These are phyloP conservation scores for Pavo muticus DNA, from an alignment of 2,113 vertebrate species.

Conservation along the genomic window DNA sequence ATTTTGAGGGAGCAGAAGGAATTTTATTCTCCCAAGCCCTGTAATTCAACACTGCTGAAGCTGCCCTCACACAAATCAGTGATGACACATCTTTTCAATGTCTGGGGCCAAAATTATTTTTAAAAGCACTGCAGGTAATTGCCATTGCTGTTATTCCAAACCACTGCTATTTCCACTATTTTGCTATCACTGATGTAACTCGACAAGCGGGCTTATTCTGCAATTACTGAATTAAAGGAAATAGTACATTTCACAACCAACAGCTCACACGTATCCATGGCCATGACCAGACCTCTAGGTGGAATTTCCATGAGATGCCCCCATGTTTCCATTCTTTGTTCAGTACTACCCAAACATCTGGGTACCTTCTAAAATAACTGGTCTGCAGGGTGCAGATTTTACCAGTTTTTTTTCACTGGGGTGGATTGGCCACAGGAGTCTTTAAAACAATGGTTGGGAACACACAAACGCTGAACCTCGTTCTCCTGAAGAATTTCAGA, in stretches of 20 bases:
- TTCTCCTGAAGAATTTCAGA: constrained; percentile 39
- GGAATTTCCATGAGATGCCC: background rate
- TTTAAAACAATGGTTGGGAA: background rate
- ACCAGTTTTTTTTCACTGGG: background rate
- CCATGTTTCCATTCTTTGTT: background rate
- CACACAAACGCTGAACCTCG: background rate
- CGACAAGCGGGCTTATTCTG: background rate
- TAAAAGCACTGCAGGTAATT: constrained; percentile 65
- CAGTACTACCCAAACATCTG: background rate
- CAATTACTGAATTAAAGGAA: background rate
- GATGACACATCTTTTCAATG: constrained; percentile 64
- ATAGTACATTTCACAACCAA: background rate
- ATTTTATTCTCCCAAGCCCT: constrained; percentile 29
- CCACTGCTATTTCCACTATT: constrained; percentile 48
- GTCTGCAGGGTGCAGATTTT: constrained; percentile 8
- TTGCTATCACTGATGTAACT: constrained; percentile 33
- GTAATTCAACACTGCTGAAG: constrained; percentile 38
- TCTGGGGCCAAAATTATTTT: constrained; percentile 56
- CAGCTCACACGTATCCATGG: background rate
- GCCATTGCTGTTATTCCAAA: constrained; percentile 52
- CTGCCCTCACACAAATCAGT: constrained; percentile 25
- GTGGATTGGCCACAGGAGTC: background rate
- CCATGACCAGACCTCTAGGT: background rate
- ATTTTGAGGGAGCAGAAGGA: constrained; percentile 26
- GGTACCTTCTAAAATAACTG: constrained; percentile 19